phyloP scores from a whole-genome alignment of 1,140 invertebrate species.

The Procambarus virginalis region DNA sequence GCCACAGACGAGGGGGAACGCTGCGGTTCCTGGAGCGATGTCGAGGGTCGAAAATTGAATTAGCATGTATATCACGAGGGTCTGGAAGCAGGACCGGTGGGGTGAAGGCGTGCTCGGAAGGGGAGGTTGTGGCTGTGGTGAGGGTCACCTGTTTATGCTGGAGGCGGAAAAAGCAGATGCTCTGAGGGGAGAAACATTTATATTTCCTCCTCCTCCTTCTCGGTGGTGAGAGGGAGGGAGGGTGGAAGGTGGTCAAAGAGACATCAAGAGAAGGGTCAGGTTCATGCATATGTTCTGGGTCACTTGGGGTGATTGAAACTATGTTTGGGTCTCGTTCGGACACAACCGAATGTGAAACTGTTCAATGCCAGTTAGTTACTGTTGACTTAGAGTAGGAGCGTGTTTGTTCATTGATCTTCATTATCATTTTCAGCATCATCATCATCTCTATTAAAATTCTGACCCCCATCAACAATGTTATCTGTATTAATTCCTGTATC shows the following conservation, averaged over 20 bases:
- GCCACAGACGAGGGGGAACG: not conserved
- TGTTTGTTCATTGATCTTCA: too few relatives aligned
- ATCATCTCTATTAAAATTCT: too few relatives aligned
- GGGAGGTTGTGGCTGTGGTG: not conserved
- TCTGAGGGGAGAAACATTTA: conserved; percentile 8
- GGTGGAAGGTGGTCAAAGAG: not conserved
- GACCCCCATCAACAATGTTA: too few relatives aligned
- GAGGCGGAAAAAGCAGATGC: not conserved
- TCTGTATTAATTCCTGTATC: too few relatives aligned
- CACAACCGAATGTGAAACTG: too few relatives aligned
- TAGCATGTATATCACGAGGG: conserved; percentile 31
- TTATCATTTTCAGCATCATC: too few relatives aligned
- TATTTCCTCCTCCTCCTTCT: not conserved
- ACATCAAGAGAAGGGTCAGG: not conserved
- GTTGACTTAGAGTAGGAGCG: too few relatives aligned
- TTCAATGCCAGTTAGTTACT: too few relatives aligned
- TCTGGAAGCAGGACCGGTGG: not conserved
- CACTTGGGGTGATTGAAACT: not conserved
- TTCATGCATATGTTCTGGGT: not conserved
- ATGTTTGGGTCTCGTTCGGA: too few relatives aligned
- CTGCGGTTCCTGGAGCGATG: not conserved
- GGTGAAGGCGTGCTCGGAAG: not conserved
- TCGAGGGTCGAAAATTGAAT: conserved; percentile 35
- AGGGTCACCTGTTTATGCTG: conserved; percentile 5
- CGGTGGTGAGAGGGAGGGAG: not conserved